These are phyloP conservation scores for Achlya flavicornis DNA, from an alignment of 2,888 invertebrate species.

Conservation along the genomic window DNA sequence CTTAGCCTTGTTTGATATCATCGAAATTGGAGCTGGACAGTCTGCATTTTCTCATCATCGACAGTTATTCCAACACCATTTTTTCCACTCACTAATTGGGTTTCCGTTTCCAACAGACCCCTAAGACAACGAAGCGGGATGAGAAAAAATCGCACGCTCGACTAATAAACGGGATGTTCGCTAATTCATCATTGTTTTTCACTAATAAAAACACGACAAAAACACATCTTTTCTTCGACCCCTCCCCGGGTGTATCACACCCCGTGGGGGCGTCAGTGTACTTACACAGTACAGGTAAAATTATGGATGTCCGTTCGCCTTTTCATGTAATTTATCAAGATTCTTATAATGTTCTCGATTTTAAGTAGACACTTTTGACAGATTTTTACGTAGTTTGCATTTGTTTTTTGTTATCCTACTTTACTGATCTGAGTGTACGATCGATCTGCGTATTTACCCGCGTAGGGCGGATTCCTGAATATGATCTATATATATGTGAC, in stretches of 20 bases:
- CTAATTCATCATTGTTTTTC: slow-evolving; percentile 80
- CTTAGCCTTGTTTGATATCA: too few species aligned
- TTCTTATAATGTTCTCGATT: neutral
- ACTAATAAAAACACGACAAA: slow-evolving; percentile 78
- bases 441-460: too few species aligned
- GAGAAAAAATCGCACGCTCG: slow-evolving; percentile 49
- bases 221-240: slow-evolving; percentile 55
- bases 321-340: slow-evolving; percentile 18
- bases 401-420: neutral
- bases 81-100: slow-evolving; percentile 18
- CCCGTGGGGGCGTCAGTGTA: slow-evolving; percentile 19
- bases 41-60: neutral
- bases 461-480: too few species aligned
- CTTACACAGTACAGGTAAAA: slow-evolving; percentile 39
- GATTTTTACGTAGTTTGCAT: neutral
- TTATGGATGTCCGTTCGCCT: slow-evolving; percentile 21
- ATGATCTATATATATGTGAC: too few species aligned
- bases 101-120: slow-evolving; percentile 28
- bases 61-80: neutral
- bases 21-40: too few species aligned
- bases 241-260: slow-evolving; percentile 9
- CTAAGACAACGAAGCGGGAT: slow-evolving; percentile 29
- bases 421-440: neutral
- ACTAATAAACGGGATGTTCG: slow-evolving; percentile 69
- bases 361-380: neutral